Percentiles rank a stretch among this genome's conserved stretches.
These are phyloP conservation scores for Drosophila borborema DNA, from an alignment of 2,888 invertebrate genomes.

Conservation along the genomic window DNA sequence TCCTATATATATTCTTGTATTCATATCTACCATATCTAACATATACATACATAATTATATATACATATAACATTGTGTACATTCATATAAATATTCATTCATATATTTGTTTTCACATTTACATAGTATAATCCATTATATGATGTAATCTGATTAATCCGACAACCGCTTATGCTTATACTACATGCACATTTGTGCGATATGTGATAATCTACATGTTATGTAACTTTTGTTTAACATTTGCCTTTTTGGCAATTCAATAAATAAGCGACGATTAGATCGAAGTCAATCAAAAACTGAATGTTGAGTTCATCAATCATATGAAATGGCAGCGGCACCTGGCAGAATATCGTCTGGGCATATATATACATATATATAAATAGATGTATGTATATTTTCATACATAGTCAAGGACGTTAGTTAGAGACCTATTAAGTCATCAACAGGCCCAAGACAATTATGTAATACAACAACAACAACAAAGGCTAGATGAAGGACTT, in stretches of 20 bases:
- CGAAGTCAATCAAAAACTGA: slow-evolving; percentile 31
- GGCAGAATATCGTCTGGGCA: slow-evolving; percentile 7
- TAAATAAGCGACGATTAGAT: slow-evolving; percentile 24
- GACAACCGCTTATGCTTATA: neutral
- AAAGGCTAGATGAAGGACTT: slow-evolving; percentile 14
- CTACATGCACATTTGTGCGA: neutral
- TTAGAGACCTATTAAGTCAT: slow-evolving; percentile 62
- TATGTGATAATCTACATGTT: neutral
- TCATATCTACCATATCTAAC: neutral
- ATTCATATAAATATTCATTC: neutral
- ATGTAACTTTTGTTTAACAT: neutral
- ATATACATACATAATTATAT: too few species aligned
- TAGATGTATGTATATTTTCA: too few species aligned
- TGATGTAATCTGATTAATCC: neutral
- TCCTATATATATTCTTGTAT: neutral
- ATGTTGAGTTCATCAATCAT: slow-evolving; percentile 42
- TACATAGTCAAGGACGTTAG: slow-evolving; percentile 46
- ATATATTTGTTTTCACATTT: neutral
- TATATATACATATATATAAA: neutral
- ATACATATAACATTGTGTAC: neutral
- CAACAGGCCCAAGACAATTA: slow-evolving; percentile 59
- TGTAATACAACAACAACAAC: slow-evolving; percentile 40
- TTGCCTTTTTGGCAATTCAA: neutral
- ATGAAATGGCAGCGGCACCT: slow-evolving; percentile 21
- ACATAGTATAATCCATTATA: neutral